Evolutionary conservation across 2,113 vertebrate species (phyloP), one percentile per base, ranked within the genome.

Genomic region (Poicephalus gulielmi): DNA sequence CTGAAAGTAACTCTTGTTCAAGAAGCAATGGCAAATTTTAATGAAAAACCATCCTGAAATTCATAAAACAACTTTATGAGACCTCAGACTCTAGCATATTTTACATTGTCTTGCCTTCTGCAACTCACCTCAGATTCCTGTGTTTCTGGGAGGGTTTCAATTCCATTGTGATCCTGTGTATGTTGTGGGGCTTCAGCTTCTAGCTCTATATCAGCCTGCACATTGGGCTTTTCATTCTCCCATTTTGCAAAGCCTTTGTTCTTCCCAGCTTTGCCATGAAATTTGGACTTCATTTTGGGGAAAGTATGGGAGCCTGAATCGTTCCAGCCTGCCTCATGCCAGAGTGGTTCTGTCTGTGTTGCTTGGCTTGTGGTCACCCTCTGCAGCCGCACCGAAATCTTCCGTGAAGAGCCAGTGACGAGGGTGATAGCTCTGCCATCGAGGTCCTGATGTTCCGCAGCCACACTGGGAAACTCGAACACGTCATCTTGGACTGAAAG

Each of bases 241-340:
- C 99, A 99, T 75, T 98, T 98, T 59, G 98, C 99, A 81, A 99
- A 99, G 41, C 99, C 99, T 98, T 99, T 99, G 95, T 97, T 98
- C 96, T 99, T 99, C 53, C 98, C 97, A 33, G 97, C 70, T 97
- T 99, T 99, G 63, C 98, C 97, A 3, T 98, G 98, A 94, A 98
- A 98, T 76, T 98, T 99, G 94, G 98, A 99, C 93, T 99, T 99
- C 98, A 99, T 99, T 97, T 99, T 99, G 67, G 99, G 99, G 91
- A 99, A 99, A 33, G 99, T 99, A 92, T 99, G 99, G 24, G 99
- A 99, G 44, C 99, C 99, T 2, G 98, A 97, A 57, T 99, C 98
- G 2, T 97, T 98, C 99, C 99, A 99, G 90, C 97, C 97, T 33
- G 98, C 96, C n/a, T 99, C 98, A 1, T 98, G 96, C 99, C 99